A percentile compares a stretch with the other conserved stretches of the same genome.
Evolutionary conservation across 2,888 invertebrate genomes (phyloP).

Genomic region (Smittia aterrima): DNA sequence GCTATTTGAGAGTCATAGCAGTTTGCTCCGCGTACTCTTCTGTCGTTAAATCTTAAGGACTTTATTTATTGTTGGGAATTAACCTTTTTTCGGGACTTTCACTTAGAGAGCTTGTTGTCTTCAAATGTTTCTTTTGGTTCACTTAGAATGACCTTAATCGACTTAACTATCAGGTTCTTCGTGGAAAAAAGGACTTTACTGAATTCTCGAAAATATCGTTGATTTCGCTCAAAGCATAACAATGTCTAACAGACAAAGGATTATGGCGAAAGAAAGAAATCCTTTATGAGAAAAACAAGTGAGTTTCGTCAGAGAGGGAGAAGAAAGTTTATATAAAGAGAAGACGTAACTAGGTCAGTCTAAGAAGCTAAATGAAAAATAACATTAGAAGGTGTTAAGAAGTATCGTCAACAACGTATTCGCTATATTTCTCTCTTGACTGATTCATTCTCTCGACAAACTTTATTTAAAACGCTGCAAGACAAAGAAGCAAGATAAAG

Average conservation of each 20-base stretch:
- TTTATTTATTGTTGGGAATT: constrained; percentile 28
- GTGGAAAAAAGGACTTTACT: too few species aligned
- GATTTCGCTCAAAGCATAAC: too few species aligned
- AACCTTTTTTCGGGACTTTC: too few species aligned
- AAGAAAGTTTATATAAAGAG: neutral
- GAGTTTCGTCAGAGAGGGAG: too few species aligned
- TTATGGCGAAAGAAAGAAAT: too few species aligned
- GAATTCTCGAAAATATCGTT: too few species aligned
- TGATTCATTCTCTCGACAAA: neutral
- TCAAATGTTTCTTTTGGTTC: too few species aligned
- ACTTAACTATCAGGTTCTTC: too few species aligned
- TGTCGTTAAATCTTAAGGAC: constrained; percentile 23
- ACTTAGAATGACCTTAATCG: too few species aligned
- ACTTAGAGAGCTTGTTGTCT: too few species aligned
- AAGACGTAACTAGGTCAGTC: constrained; percentile 20
- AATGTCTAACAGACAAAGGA: too few species aligned
- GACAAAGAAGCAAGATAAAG: constrained; percentile 22
- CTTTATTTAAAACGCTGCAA: neutral
- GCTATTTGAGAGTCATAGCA: neutral
- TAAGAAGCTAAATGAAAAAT: constrained; percentile 31
- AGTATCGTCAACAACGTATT: neutral
- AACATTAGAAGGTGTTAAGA: constrained; percentile 35
- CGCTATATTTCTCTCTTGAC: neutral
- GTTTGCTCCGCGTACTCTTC: neutral
- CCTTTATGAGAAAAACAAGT: too few species aligned